phyloP scores from a whole-genome alignment of 1,140 invertebrate genomes.

The Drosophila leontia region DNA sequence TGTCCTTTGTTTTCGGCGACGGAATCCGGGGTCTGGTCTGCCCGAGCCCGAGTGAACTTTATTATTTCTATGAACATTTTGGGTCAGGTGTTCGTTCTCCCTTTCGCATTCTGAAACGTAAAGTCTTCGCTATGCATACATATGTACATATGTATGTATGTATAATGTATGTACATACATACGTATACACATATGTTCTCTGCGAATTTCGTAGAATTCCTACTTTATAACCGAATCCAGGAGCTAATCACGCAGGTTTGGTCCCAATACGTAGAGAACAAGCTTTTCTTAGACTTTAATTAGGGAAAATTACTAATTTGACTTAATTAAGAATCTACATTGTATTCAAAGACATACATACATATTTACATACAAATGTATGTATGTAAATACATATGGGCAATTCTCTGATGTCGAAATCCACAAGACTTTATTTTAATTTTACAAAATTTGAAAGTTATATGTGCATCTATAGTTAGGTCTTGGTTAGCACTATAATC shows the following conservation, averaged over 20 bases:
- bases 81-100: background rate
- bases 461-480: too few relatives aligned
- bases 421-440: too few relatives aligned
- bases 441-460: too few relatives aligned
- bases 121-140: background rate
- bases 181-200: background rate
- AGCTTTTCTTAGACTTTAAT: background rate
- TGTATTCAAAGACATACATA: too few relatives aligned
- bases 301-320: too few relatives aligned
- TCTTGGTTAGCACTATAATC: too few relatives aligned
- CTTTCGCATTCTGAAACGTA: background rate
- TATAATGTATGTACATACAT: background rate
- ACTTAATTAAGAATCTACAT: too few relatives aligned
- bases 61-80: background rate
- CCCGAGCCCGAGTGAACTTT: too few relatives aligned
- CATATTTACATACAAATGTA: too few relatives aligned
- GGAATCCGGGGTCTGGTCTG: background rate
- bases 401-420: too few relatives aligned
- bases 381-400: too few relatives aligned
- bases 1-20: background rate
- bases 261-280: background rate
- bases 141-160: too few relatives aligned
- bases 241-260: background rate
- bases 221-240: background rate
- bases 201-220: background rate